These are phyloP conservation scores for Deroplatys truncata DNA, from an alignment of 2,888 invertebrate genomes.

Conservation along the genomic window DNA sequence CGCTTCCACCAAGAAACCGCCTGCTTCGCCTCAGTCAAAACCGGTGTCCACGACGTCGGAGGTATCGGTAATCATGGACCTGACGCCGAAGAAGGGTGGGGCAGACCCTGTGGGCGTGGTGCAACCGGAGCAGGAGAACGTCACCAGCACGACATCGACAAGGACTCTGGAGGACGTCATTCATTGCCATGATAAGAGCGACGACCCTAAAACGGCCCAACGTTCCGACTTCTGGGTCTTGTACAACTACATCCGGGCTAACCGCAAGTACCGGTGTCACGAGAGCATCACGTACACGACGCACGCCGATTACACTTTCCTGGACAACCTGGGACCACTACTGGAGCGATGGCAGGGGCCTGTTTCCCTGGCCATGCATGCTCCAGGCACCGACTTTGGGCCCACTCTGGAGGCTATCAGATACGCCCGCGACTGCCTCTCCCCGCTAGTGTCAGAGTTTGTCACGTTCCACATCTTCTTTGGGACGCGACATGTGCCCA, in stretches of 20 bases:
- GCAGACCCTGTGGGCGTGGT: background rate
- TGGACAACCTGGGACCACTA: conserved; percentile 83
- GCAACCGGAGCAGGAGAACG: background rate
- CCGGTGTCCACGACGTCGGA: background rate
- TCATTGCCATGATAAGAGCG: conserved; percentile 61
- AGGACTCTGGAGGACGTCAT: conserved; percentile 38
- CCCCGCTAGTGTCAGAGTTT: conserved; percentile 66
- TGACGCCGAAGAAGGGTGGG: background rate
- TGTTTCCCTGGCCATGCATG: conserved; percentile 80
- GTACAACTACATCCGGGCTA: conserved; percentile 74
- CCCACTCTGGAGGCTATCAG: conserved; percentile 75
- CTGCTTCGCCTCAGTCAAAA: background rate
- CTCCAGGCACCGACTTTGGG: conserved; percentile 78
- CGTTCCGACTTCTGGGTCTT: conserved; percentile 85
- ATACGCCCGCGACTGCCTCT: conserved; percentile 72
- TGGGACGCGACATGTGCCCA: conserved; percentile 80
- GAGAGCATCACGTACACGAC: conserved; percentile 88
- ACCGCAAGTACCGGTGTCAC: conserved; percentile 64
- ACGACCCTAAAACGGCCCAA: conserved; percentile 58
- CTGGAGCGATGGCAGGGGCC: conserved; percentile 86
- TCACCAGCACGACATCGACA: background rate
- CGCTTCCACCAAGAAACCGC: background rate
- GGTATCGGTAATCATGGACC: background rate
- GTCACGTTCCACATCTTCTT: conserved; percentile 90
- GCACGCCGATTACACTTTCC: conserved; percentile 86